Evolutionary conservation across 2,113 vertebrate species (phyloP).

Genomic region (Cromileptes altivelis): DNA sequence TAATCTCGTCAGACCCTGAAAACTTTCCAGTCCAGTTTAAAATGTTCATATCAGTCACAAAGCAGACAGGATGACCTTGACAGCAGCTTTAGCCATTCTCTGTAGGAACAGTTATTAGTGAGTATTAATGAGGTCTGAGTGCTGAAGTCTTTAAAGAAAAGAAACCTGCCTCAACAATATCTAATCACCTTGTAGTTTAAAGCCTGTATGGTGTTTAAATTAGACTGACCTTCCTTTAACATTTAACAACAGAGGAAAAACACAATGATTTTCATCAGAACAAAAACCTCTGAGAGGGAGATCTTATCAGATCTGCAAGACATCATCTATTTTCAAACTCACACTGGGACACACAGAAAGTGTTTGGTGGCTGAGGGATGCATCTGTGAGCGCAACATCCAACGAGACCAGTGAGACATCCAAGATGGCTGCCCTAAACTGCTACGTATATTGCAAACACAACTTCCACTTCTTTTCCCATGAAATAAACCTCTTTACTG

Average conservation of each 20-base stretch:
- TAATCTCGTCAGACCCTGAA: neutral
- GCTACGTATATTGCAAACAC: no score
- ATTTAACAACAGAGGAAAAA: neutral
- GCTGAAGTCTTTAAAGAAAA: neutral
- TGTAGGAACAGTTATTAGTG: neutral
- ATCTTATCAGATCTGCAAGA: neutral
- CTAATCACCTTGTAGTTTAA: neutral
- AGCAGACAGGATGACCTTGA: neutral
- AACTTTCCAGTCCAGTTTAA: neutral
- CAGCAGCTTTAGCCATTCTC: neutral
- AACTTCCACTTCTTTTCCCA: no score
- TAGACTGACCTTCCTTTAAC: neutral
- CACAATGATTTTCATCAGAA: neutral
- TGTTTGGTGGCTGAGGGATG: no score
- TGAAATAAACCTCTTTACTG: no score
- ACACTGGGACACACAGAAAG: no score
- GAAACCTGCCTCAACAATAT: neutral
- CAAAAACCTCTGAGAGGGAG: neutral
- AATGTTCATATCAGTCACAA: neutral
- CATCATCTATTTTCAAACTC: slow-evolving; percentile 1
- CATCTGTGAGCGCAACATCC: no score
- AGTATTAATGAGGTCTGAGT: neutral
- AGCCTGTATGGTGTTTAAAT: neutral
- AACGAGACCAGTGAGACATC: no score
- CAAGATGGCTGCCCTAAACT: no score